phyloP scores from a whole-genome alignment of 2,888 invertebrate genomes.

The Andrena dorsata region DNA sequence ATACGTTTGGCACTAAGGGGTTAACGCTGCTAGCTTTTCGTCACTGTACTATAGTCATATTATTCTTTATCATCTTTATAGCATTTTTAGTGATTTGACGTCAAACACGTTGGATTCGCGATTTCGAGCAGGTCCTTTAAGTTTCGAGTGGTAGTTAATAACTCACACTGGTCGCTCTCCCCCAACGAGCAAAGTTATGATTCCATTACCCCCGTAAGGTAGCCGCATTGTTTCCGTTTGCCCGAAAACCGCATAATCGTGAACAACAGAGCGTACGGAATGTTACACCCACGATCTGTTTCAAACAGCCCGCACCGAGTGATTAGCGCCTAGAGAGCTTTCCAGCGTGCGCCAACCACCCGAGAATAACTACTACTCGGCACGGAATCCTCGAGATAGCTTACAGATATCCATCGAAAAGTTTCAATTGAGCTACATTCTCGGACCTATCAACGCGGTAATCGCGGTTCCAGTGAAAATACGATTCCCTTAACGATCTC shows the following conservation, averaged over 20 bases:
- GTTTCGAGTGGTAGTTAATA: neutral
- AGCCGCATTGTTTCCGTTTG: slow-evolving; percentile 47
- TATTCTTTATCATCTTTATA: no score
- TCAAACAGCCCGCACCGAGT: slow-evolving; percentile 73
- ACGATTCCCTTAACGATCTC: slow-evolving; percentile 48
- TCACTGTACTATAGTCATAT: no score
- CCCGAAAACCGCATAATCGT: slow-evolving; percentile 50
- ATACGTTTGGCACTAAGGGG: no score
- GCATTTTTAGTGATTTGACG: no score
- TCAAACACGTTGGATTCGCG: no score
- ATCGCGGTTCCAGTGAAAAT: slow-evolving; percentile 54
- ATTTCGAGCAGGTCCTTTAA: neutral
- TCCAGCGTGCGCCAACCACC: slow-evolving; percentile 60
- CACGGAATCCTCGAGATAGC: slow-evolving; percentile 81
- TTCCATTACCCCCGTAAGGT: slow-evolving; percentile 40
- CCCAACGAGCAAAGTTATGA: slow-evolving; percentile 23
- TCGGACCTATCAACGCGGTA: slow-evolving; percentile 63
- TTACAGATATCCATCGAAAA: slow-evolving; percentile 79
- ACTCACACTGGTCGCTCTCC: slow-evolving; percentile 4
- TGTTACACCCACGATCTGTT: slow-evolving; percentile 71
- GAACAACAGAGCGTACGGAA: slow-evolving; percentile 66
- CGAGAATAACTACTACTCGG: slow-evolving; percentile 70
- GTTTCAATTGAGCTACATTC: slow-evolving; percentile 80
- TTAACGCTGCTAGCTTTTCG: no score
- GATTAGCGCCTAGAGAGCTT: slow-evolving; percentile 78